Percentiles rank a stretch among this genome's conserved stretches.
Conservation (phyloP, 1,140 invertebrate genomes). For the Lordiphosa stackelbergi region DNA sequence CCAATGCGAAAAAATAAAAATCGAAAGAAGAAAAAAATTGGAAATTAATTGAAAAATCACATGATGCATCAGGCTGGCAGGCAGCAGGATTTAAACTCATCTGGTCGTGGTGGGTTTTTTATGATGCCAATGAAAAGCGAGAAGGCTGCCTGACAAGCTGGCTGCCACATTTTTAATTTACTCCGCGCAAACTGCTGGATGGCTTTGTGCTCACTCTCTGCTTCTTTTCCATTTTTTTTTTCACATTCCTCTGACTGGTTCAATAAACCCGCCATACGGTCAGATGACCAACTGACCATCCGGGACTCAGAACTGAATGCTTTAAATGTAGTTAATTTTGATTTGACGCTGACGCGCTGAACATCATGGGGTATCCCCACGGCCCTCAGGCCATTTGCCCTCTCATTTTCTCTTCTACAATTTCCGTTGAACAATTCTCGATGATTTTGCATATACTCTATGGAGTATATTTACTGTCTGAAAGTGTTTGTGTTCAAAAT, state of each 20-base stretch:
- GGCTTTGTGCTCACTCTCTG: constrained; percentile 21
- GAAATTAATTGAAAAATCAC: constrained; percentile 73
- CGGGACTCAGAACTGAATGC: constrained; percentile 8
- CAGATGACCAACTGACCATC: constrained; percentile 26
- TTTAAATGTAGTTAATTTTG: constrained; percentile 69
- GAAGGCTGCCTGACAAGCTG: constrained; percentile 19
- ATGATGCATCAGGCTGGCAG: constrained; percentile 18
- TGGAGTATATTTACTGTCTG: not conserved
- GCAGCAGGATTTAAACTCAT: constrained; percentile 27
- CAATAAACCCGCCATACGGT: constrained; percentile 60
- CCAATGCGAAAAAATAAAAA: constrained; percentile 11
- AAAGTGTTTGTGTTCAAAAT: constrained; percentile 1
- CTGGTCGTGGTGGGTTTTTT: constrained; percentile 41
- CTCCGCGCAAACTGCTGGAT: constrained; percentile 31
- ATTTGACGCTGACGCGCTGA: constrained; percentile 39
- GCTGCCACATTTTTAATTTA: constrained; percentile 70
- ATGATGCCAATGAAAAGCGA: constrained; percentile 46
- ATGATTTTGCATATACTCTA: constrained; percentile 10
- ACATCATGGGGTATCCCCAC: constrained; percentile 6
- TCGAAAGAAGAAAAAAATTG: constrained; percentile 28
- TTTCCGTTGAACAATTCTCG: constrained; percentile 1
- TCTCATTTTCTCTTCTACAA: constrained; percentile 6
- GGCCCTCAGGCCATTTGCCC: constrained; percentile 12
- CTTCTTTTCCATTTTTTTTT: constrained; percentile 14
- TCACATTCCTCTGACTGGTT: constrained; percentile 29